These are phyloP conservation scores for Lophura nycthemera DNA, from an alignment of 2,113 vertebrate genomes.

Conservation along the genomic window DNA sequence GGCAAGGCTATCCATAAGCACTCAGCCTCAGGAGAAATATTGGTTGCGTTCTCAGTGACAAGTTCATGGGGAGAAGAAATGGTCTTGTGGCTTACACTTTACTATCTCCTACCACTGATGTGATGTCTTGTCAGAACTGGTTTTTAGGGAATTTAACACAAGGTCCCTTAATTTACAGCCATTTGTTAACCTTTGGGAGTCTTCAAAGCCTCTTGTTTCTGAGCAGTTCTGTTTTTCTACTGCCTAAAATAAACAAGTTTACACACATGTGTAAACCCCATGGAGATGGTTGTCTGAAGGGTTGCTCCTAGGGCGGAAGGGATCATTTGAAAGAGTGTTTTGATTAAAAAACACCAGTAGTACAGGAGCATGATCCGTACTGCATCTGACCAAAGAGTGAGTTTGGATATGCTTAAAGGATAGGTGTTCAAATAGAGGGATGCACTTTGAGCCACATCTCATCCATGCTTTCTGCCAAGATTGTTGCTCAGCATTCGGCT, in stretches of 20 bases:
- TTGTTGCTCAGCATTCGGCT: not conserved
- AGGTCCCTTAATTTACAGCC: not conserved
- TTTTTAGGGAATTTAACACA: not conserved
- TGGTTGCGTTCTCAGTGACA: not conserved
- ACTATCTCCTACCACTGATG: not conserved
- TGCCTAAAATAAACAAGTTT: not conserved
- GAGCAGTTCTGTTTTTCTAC: not conserved
- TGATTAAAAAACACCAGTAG: not conserved
- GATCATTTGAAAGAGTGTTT: not conserved
- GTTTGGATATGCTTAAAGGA: not conserved
- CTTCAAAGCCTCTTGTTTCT: not conserved
- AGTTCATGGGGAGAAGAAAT: not conserved
- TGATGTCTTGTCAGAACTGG: not conserved
- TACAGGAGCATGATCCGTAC: not conserved
- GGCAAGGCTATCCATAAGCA: not conserved
- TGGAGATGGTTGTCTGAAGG: fast-evolving
- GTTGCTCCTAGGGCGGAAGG: not conserved
- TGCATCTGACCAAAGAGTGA: too few relatives aligned
- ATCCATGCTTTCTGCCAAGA: not conserved
- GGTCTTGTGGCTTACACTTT: not conserved
- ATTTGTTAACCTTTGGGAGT: not conserved
- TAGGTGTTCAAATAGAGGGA: not conserved
- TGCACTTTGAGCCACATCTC: not conserved
- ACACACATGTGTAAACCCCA: not conserved
- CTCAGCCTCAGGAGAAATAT: not conserved